Evolutionary conservation across 1,140 invertebrate species (phyloP), one percentile per base, ranked within the genome.

Genomic region (Parasteatoda tepidariorum): DNA sequence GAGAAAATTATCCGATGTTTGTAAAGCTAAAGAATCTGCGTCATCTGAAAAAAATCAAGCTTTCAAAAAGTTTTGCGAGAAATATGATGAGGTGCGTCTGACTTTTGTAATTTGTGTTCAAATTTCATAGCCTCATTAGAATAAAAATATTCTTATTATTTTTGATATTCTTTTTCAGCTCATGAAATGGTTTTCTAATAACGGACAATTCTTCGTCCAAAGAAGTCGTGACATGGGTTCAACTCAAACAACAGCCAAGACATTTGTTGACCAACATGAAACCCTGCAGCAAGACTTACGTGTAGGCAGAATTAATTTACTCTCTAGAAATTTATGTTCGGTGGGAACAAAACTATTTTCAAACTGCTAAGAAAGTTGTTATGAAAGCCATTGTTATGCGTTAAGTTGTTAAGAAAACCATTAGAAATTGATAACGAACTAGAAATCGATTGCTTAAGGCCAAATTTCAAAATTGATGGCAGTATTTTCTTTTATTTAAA

Each of bases 141-240:
- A 28, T n/a, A n/a, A 24, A 15, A 54, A n/a, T 59, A 48, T 33
- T 74, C 31, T 18, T 13, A 31, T 84, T 76, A 22, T 57, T 70
- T 41, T 38, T 3, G 24, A 31, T 85, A 55, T 22, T 66, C 9
- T n/a, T 61, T 15, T 89, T 88, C 88, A 90, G 89, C 88, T 95
- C 31, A 91, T 93, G 66, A 91, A 91, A 5, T 96, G 95, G 95
- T 86, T 95, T 30, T 90, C 90, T 4, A 91, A 91, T 70, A 93
- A 93, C 13, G 93, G 93, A 0, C 93, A 95, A 85, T 90, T 92
- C 18, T 95, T 95, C 87, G 88, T 96, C 6, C 92, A 92, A 85
- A 92, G 93, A 30, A 93, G 94, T 86, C 91, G 92, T 79, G 92
- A 94, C 85, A 93, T 95, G 92, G 95, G 95, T 33, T 92, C 91